These are phyloP conservation scores for Ecdyonurus torrentis DNA, from an alignment of 2,888 invertebrate species.

Conservation along the genomic window DNA sequence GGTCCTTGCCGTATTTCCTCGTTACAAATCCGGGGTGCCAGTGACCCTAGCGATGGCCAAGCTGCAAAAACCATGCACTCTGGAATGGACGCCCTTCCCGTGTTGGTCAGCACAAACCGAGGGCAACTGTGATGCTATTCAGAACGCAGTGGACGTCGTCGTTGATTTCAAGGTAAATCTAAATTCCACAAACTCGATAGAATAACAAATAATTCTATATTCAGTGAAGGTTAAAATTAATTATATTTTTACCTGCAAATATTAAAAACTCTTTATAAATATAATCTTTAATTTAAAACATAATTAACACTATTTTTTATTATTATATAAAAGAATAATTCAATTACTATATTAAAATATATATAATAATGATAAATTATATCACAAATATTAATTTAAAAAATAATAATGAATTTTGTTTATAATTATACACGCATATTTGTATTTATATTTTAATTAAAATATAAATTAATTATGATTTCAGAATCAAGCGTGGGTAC, in stretches of 20 bases:
- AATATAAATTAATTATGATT: neutral
- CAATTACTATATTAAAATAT: neutral
- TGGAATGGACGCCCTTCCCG: slow-evolving; percentile 11
- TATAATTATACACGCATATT: neutral
- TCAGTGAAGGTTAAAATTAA: too few relatives aligned
- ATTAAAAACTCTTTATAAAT: too few relatives aligned
- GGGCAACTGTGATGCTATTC: slow-evolving; percentile 15
- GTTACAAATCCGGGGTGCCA: slow-evolving; percentile 12
- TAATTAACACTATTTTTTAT: neutral
- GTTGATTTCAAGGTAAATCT: slow-evolving; percentile 36
- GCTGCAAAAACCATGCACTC: neutral
- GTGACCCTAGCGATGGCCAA: slow-evolving; percentile 23
- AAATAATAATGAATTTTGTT: neutral
- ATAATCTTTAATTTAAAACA: neutral
- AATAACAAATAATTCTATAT: too few relatives aligned
- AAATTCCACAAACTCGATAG: too few relatives aligned
- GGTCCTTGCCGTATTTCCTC: slow-evolving; percentile 38
- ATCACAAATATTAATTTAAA: neutral
- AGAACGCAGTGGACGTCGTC: slow-evolving; percentile 38
- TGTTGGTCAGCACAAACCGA: slow-evolving; percentile 12
- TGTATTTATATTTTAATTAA: neutral
- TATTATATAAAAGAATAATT: neutral
- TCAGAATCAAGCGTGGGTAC: slow-evolving; percentile 35
- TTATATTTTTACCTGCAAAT: too few relatives aligned
- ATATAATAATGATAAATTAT: neutral